Base-by-base conservation (phyloP, 2,888 invertebrate species). In the Meiosimyza platycephala region DNA sequence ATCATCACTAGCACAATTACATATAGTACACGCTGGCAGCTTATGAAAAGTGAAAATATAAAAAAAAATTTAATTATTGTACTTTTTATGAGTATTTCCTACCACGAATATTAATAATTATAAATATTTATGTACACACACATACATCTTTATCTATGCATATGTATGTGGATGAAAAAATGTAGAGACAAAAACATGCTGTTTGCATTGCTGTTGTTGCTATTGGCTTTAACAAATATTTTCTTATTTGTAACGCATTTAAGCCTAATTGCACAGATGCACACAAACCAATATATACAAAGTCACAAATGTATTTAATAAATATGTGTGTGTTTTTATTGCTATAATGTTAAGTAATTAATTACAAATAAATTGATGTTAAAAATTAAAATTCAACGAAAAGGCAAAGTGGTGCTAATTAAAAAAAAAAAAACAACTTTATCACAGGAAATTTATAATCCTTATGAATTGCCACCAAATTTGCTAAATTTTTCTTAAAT, bases 61-160 rank as follows among this genome's bases (percentile, higher is more conserved):
- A 57, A 40, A 57, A 57, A 57, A 57, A 28, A 18, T 57, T 28
- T 57, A 18, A 57, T 57, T 28, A 57, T 13, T 28, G 6, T 7
- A 57, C 57, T 57, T 57, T 28, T 16, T 57, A 57, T 57, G 28
- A 18, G 15, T 6, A 15, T 57, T 57, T 57, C 18, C 4, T 40
- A 40, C 22, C 57, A 28, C 28, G 28, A 57, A 28, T 18, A 57
- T 57, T 57, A 57, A 57, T 57, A 57, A 28, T 28, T 28, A 57
- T 57, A 57, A 57, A 18, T 57, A 57, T 57, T 57, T 57, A 28
- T 28, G 28, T 57, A 57, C 57, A 12, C 57, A 57, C 13, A 57
- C 28, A 11, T 4, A 28, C 28, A 28, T 57, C 13, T 7, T 18
- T 5, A 9, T 4, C 1, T 18, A 57, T 9, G 28, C 57, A 12